Evolutionary conservation across 2,113 vertebrate species (phyloP).

Genomic region (Morone chrysops): DNA sequence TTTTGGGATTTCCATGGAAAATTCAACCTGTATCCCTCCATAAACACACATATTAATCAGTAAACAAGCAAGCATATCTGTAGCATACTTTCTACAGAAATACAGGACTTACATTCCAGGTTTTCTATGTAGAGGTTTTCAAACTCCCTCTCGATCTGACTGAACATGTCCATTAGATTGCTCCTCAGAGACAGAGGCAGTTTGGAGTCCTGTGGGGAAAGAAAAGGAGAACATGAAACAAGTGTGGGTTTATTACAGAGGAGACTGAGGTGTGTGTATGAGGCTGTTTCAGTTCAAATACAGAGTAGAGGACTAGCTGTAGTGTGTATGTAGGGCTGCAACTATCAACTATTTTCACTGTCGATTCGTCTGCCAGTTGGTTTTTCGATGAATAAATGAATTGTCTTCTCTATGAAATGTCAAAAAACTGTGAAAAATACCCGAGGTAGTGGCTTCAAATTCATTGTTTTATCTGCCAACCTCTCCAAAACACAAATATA

Average conservation of each 20-base stretch:
- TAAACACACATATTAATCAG: no score
- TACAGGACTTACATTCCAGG: conserved; percentile 91
- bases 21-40: no score
- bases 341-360: background rate
- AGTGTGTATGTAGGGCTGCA: background rate
- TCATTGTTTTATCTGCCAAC: background rate
- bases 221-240: background rate
- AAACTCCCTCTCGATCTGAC: conserved; percentile 98
- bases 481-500: background rate
- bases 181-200: conserved; percentile 92
- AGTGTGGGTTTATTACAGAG: background rate
- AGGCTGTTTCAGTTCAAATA: background rate
- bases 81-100: no score
- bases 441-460: no score
- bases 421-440: background rate
- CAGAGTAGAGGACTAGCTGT: background rate
- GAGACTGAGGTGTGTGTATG: background rate
- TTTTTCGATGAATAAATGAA: background rate
- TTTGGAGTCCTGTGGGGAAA: conserved; percentile 91
- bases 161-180: conserved; percentile 96
- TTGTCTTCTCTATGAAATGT: no score
- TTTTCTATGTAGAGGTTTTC: conserved; percentile 99
- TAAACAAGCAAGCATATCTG: no score
- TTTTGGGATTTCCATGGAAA: no score
- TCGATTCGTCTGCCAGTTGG: background rate